These are phyloP conservation scores for Orchesella cincta DNA, from an alignment of 1,140 invertebrate genomes.

Conservation along the genomic window DNA sequence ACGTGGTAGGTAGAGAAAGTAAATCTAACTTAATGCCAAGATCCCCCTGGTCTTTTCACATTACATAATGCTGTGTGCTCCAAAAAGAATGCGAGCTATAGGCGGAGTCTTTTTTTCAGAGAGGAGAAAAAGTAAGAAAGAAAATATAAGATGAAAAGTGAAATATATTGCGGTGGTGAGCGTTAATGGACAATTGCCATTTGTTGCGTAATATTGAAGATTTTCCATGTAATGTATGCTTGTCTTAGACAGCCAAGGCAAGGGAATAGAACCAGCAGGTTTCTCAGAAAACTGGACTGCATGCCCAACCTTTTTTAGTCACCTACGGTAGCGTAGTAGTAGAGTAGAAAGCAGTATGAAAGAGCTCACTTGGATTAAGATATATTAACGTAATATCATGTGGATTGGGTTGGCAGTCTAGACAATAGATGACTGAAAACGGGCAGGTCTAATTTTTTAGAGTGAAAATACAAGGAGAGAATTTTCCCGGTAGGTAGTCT, in stretches of 20 bases:
- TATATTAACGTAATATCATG: constrained; percentile 15
- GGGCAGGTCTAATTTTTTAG: no score
- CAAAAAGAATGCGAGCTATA: not conserved
- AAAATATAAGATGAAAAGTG: not conserved
- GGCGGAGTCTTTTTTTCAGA: not conserved
- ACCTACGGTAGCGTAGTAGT: no score
- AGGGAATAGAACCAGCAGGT: not conserved
- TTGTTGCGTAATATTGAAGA: constrained; percentile 10
- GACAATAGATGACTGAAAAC: no score
- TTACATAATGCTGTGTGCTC: constrained; percentile 1
- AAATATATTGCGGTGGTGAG: constrained; percentile 4
- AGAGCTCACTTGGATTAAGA: constrained; percentile 5
- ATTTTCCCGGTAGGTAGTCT: no score
- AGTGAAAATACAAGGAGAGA: no score
- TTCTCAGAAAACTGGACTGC: no score
- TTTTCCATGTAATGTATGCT: no score
- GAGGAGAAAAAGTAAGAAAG: constrained; percentile 5
- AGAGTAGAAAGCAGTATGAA: not conserved
- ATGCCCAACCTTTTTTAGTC: no score
- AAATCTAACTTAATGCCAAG: constrained; percentile 28
- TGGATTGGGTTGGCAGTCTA: not conserved
- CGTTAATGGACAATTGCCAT: constrained; percentile 24
- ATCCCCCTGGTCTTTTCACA: constrained; percentile 16
- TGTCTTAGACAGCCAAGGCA: no score
- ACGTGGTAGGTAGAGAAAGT: no score